Evolutionary conservation across 2,113 vertebrate genomes (phyloP).

Genomic region (Zootoca vivipara): DNA sequence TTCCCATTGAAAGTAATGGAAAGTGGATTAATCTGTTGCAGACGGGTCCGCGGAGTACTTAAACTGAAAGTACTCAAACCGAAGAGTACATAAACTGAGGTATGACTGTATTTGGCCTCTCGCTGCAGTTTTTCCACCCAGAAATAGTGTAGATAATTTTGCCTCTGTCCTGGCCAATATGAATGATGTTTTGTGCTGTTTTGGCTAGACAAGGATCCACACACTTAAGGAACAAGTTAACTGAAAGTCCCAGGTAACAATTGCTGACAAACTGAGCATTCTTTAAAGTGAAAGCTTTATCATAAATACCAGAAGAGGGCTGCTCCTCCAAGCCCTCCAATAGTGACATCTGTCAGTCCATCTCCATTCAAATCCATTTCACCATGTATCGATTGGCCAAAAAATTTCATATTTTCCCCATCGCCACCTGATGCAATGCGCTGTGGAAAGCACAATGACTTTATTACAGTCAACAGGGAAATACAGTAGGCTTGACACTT

Average conservation of each 20-base stretch:
- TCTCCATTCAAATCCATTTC: conserved; percentile 95
- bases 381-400: conserved; percentile 96
- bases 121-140: too few relatives aligned
- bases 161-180: not conserved
- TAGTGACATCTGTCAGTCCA: conserved; percentile 92
- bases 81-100: too few relatives aligned
- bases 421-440: conserved; percentile 92
- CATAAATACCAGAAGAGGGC: conserved; percentile 91
- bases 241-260: not conserved
- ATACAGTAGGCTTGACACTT: not conserved
- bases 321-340: conserved; percentile 94
- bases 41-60: too few relatives aligned
- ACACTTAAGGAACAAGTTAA: too few relatives aligned
- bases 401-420: conserved; percentile 90
- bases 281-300: not conserved
- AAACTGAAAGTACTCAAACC: too few relatives aligned
- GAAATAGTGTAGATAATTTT: not conserved
- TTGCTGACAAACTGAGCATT: not conserved
- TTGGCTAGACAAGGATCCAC: too few relatives aligned
- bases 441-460: conserved; percentile 69
- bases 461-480: conserved; percentile 1
- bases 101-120: too few relatives aligned
- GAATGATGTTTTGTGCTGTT: too few relatives aligned
- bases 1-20: too few relatives aligned
- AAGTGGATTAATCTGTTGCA: too few relatives aligned